Evolutionary conservation across 2,797 vertebrate genomes (phyloP).

Genomic region (Numenius phaeopus): DNA sequence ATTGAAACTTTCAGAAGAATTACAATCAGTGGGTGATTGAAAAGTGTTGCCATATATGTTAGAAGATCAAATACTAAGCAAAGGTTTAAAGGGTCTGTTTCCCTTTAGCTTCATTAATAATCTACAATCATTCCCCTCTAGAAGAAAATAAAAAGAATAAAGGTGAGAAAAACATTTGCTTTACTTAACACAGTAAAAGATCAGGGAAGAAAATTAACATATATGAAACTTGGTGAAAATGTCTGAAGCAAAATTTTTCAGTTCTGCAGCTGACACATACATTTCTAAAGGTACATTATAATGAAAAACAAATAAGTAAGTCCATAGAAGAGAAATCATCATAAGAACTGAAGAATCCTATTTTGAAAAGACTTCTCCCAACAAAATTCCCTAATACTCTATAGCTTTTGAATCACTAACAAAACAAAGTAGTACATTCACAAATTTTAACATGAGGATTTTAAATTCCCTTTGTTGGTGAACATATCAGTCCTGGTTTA

Average conservation of each 20-base stretch:
- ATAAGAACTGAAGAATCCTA: not conserved
- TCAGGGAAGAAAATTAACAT: not conserved
- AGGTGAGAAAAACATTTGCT: not conserved
- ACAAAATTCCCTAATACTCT: not conserved
- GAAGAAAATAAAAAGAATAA: not conserved
- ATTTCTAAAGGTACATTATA: not conserved
- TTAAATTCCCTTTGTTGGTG: not conserved
- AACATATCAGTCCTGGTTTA: not conserved
- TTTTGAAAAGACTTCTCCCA: not conserved
- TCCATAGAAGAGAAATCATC: not conserved
- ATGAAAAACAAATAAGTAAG: not conserved
- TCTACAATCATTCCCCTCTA: not conserved
- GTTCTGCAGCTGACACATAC: not conserved
- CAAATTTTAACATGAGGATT: not conserved
- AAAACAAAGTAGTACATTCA: not conserved
- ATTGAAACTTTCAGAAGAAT: conserved; percentile 59
- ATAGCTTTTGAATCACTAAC: not conserved
- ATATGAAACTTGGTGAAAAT: not conserved
- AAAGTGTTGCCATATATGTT: conserved; percentile 16
- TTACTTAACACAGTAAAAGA: not conserved
- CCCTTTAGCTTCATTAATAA: not conserved
- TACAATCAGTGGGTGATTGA: conserved; percentile 50
- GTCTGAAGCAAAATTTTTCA: not conserved
- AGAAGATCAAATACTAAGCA: conserved; percentile 36
- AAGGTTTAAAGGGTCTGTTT: conserved; percentile 10